Conservation (phyloP, 2,888 invertebrate species). For the Netelia inedita region DNA sequence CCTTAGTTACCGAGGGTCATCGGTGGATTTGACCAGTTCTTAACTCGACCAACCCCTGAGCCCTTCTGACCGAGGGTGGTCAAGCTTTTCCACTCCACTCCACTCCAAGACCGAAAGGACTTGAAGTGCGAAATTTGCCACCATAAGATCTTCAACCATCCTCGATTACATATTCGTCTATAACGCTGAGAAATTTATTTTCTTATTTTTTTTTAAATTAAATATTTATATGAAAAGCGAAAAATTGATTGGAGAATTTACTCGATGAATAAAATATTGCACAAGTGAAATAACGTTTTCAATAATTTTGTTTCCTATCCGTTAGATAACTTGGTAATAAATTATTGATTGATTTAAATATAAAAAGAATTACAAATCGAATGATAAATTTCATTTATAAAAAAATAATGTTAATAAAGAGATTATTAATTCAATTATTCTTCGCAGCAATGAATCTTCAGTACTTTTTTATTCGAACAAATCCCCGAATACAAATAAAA, state of each 20-base stretch:
- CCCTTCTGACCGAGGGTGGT: conserved; percentile 9
- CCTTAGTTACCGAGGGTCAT: conserved; percentile 27
- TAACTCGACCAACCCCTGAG: conserved; percentile 21
- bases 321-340: too few species aligned
- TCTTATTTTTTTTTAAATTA: not conserved
- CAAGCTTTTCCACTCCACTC: not conserved
- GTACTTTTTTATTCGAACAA: not conserved
- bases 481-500: not conserved
- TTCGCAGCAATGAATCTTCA: not conserved
- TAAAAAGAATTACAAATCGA: too few species aligned
- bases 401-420: too few species aligned
- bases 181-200: not conserved
- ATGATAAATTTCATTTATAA: too few species aligned
- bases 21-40: conserved; percentile 30
- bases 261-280: too few species aligned
- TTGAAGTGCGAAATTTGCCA: not conserved
- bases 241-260: too few species aligned
- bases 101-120: not conserved
- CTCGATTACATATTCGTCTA: not conserved
- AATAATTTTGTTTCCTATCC: too few species aligned
- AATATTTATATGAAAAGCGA: too few species aligned
- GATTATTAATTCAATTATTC: not conserved
- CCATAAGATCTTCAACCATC: not conserved
- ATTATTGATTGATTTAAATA: too few species aligned
- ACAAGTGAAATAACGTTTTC: too few species aligned